Base-by-base conservation (phyloP, 2,113 vertebrate species). In the Catharus bicknelli region DNA sequence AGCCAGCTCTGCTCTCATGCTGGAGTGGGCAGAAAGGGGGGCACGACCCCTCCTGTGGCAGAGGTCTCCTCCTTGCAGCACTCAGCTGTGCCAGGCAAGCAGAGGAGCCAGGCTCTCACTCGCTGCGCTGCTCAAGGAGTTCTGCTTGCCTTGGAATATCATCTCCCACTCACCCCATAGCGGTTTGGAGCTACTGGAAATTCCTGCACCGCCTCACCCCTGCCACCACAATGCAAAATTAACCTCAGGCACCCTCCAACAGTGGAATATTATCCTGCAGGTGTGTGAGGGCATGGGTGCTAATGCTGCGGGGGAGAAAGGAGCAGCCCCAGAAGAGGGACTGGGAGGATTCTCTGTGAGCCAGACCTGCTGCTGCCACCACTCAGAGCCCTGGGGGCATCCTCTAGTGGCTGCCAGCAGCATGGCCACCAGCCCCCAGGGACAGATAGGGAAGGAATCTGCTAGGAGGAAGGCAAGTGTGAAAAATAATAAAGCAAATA, bases 41-140 rank as follows among this genome's bases (percentile, higher is more conserved):
- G 43, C 8, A 30, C 8, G 16, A 42, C 1, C 9, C 26, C 4
- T 83, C 19, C 40, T 61, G 58, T 0, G 0, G 30, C 2, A 0
- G 68, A 4, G 45, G 8, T 11, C 48, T n/a, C n/a, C 50, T 64
- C 38, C 75, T 21, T 4, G 16, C 4, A 6, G 50, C 11, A 0
- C 20, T 2, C 55, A 21, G 77, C 51, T 11, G 1, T 1, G 64
- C 13, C 40, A 13, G 29, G 22, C 36, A 22, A 34, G 40, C 53
- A 25, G 1, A 4, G 48, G 5, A 3, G 36, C 54, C 3, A 19
- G 30, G 38, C 7, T 62, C 20, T 17, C 16, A 6, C 51, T 30
- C 1, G 4, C 30, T 32, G 20, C 10, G 1, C 19, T 9, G 53
- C 79, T 34, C 26, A 3, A 29, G 70, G 82, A 57, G 16, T 10